A percentile compares a stretch with the other conserved stretches of the same genome.
Evolutionary conservation across 2,797 vertebrate genomes (phyloP).

Genomic region (Hirundo rustica): DNA sequence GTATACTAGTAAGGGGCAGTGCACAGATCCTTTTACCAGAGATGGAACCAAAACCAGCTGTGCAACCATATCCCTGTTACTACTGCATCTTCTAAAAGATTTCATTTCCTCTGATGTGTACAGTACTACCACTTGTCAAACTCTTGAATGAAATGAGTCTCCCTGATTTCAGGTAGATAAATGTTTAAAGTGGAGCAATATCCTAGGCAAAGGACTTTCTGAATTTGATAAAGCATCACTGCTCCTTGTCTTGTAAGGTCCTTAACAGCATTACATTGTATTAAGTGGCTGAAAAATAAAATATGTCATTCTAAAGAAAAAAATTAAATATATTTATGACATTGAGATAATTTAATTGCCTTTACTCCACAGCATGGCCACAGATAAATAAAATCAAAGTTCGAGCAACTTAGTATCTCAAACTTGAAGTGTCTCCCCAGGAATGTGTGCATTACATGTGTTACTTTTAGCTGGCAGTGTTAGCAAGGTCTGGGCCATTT

Average conservation of each 20-base stretch:
- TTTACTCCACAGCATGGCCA: background rate
- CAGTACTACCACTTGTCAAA: background rate
- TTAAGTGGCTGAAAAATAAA: background rate
- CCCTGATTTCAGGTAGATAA: background rate
- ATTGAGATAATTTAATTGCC: background rate
- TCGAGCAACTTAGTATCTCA: background rate
- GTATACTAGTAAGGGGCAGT: background rate
- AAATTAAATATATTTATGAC: background rate
- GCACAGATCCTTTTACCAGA: background rate
- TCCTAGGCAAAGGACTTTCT: background rate
- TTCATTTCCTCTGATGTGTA: background rate
- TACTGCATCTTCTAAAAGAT: background rate
- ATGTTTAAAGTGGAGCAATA: background rate
- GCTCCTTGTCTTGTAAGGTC: background rate
- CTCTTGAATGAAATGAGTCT: background rate
- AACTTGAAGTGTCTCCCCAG: background rate
- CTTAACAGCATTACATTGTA: background rate
- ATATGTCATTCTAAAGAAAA: background rate
- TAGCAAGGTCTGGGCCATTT: background rate
- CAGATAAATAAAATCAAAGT: background rate
- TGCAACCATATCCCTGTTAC: background rate
- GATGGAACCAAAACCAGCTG: background rate
- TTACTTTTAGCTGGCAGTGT: background rate
- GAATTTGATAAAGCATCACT: background rate
- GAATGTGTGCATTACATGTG: background rate